Evolutionary conservation across 2,113 vertebrate genomes (phyloP).

Genomic region (Chloropsis cyanopogon): DNA sequence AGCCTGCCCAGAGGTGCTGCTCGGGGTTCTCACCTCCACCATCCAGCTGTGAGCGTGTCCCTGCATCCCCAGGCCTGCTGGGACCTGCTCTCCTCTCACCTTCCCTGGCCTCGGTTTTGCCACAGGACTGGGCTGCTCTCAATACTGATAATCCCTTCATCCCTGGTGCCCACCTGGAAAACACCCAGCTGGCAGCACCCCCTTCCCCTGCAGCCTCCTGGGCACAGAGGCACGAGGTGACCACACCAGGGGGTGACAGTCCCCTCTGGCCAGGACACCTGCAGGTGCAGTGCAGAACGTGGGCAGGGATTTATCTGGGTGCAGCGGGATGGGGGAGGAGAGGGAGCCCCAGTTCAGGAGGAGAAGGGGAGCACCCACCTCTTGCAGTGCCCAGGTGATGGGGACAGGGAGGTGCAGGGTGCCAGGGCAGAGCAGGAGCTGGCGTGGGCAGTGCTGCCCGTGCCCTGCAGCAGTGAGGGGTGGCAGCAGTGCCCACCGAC

Average conservation of each 20-base stretch:
- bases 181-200: background rate
- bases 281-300: background rate
- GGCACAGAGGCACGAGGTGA: background rate
- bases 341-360: background rate
- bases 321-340: background rate
- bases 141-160: rapidly evolving
- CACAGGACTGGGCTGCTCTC: background rate
- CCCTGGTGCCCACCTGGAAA: background rate
- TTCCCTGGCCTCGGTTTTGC: background rate
- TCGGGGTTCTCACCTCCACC: background rate
- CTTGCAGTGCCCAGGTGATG: background rate
- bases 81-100: background rate
- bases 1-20: background rate
- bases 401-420: background rate
- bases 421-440: background rate
- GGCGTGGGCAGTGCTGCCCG: background rate
- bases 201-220: background rate
- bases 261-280: background rate
- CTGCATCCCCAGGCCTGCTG: background rate
- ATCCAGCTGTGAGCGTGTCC: background rate
- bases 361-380: background rate
- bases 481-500: rapidly evolving
- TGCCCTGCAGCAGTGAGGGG: background rate
- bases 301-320: background rate
- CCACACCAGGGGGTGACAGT: rapidly evolving